Base-by-base conservation (phyloP, 2,797 vertebrate species). In the Falco naumanni region DNA sequence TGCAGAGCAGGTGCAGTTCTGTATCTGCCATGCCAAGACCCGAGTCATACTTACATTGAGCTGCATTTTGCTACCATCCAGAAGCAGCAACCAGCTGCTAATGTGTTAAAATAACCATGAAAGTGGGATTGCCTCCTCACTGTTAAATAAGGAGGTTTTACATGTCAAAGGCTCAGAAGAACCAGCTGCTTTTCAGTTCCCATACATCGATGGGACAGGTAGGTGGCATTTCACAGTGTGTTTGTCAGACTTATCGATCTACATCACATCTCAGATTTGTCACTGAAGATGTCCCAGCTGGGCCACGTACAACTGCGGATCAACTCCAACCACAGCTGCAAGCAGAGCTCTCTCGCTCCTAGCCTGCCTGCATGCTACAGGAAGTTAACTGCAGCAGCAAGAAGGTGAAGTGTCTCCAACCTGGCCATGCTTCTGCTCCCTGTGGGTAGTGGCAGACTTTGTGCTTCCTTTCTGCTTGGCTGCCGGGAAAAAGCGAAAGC, bases 101-200 rank as follows among this genome's bases (percentile, higher is more conserved):
- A 16, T 4, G 21, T 64, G 63, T 83, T 78, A 83, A 88, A 90
- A 81, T 11, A 86, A 43, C 24, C 47, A 33, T 10, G 13, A 84
- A 94, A 85, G 41, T 41, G 41, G 41, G 41, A 41, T 11, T 61
- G 75, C 57, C 53, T 92, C 81, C 29, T 84, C 68, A 64, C 16
- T 82, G 90, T 61, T 77, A 83, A 89, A 95, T 84, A 39, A 86
- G 39, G 51, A 74, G 26, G 19, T 63, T 84, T 69, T 28, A 95
- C 93, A 95, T 39, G 34, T 60, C 78, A 72, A 88, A 95, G 89
- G 88, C 74, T 90, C 63, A 4, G 84, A 82, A 87, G 48, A 71
- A 53, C 53, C 79, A 93, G 80, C 71, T 74, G 59, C 79, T 65
- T 94, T 93, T 29, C 14, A 68, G 60, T 56, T 71, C 21, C 54